phyloP scores from a whole-genome alignment of 2,797 vertebrate species.

The Cottoperca gobio region DNA sequence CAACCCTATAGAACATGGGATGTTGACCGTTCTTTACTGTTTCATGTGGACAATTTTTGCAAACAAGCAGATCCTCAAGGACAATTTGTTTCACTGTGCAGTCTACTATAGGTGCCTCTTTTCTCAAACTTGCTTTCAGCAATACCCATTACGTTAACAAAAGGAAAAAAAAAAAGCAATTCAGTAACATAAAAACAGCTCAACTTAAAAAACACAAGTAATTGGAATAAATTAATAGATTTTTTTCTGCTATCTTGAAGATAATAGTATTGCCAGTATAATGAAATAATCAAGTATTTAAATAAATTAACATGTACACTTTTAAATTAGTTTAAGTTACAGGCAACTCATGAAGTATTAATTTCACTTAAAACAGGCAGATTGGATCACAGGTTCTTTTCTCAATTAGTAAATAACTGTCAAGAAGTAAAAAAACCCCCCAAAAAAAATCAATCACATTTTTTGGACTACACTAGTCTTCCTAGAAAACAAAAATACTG shows the following conservation, averaged over 20 bases:
- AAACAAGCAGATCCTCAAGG: slow-evolving; percentile 56
- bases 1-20: slow-evolving; percentile 73
- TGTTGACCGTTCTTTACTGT: slow-evolving; percentile 65
- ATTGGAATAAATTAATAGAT: slow-evolving; percentile 82
- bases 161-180: slow-evolving; percentile 44
- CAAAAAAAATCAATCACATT: slow-evolving; percentile 65
- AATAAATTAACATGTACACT: slow-evolving; percentile 87
- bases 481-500: slow-evolving; percentile 64
- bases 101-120: slow-evolving; percentile 43
- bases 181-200: slow-evolving; percentile 74
- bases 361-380: slow-evolving; percentile 74
- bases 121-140: slow-evolving; percentile 58
- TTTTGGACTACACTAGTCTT: slow-evolving; percentile 67
- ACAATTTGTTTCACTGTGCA: slow-evolving; percentile 59
- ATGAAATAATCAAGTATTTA: slow-evolving; percentile 75
- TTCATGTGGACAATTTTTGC: slow-evolving; percentile 54
- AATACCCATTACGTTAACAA: slow-evolving; percentile 43
- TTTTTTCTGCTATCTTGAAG: slow-evolving; percentile 58
- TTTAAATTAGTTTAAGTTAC: slow-evolving; percentile 85
- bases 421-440: slow-evolving; percentile 61
- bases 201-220: slow-evolving; percentile 55
- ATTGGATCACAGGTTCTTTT: slow-evolving; percentile 70
- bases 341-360: slow-evolving; percentile 77
- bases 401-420: slow-evolving; percentile 55
- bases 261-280: slow-evolving; percentile 55